Conservation (phyloP, 2,113 vertebrate genomes). For the Cercopithecus mona region DNA sequence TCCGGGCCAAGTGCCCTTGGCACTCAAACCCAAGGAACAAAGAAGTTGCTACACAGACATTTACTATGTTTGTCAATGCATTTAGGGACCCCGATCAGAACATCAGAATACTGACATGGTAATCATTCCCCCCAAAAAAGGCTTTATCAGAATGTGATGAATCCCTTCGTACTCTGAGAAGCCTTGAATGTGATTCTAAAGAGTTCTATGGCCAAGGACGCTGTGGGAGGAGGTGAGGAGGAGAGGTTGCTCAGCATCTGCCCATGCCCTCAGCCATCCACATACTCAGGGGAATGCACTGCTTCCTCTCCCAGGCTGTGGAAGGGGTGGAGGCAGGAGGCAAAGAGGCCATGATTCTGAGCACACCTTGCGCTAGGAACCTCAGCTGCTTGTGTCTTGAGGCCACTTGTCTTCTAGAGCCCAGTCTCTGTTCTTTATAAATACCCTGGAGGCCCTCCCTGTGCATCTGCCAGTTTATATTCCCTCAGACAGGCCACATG, state of each 20-base stretch:
- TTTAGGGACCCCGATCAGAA: background rate
- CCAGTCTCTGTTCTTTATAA: background rate
- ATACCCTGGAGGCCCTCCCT: background rate
- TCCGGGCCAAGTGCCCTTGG: background rate
- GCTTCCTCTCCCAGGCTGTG: background rate
- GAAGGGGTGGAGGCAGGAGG: background rate
- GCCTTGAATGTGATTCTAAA: background rate
- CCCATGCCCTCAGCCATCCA: accelerated
- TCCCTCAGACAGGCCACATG: background rate
- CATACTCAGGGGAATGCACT: no score
- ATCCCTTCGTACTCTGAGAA: background rate
- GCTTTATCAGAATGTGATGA: background rate
- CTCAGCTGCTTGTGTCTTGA: background rate
- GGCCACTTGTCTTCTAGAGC: background rate
- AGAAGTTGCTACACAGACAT: background rate
- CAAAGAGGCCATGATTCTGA: background rate
- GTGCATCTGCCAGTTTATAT: background rate
- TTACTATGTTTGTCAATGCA: background rate
- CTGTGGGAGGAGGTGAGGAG: accelerated
- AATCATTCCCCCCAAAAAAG: accelerated
- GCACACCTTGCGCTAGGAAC: background rate
- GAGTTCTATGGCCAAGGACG: background rate
- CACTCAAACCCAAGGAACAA: background rate
- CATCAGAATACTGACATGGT: no score
- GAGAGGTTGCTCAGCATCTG: background rate